Conservation (phyloP, 2,797 vertebrate species). For the Galaxias olidus region DNA sequence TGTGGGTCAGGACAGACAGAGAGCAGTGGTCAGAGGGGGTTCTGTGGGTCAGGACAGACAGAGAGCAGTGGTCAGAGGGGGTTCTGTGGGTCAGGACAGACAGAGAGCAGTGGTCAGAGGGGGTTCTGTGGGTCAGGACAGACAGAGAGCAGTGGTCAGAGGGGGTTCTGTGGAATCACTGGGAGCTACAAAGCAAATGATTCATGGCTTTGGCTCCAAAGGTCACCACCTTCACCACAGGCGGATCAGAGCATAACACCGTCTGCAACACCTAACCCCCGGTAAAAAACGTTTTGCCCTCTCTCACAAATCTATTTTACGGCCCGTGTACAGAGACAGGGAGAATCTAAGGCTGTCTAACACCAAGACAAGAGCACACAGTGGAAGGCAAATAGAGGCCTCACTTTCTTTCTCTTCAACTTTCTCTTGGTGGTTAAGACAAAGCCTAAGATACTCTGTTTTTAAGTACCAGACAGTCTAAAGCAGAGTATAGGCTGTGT, state of each 20-base stretch:
- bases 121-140: background rate
- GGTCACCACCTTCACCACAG: conserved; percentile 18
- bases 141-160: background rate
- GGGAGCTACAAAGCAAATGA: conserved; percentile 26
- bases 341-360: conserved; percentile 23
- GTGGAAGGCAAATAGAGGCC: conserved; percentile 19
- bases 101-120: background rate
- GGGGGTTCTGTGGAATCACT: background rate
- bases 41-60: no score
- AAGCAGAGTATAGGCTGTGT: conserved; percentile 21
- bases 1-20: no score
- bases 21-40: no score
- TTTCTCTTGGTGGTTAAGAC: background rate
- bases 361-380: conserved; percentile 14
- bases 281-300: conserved; percentile 17
- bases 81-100: background rate
- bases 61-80: background rate
- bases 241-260: conserved; percentile 16
- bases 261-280: conserved; percentile 26
- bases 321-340: conserved; percentile 20
- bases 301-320: conserved; percentile 33
- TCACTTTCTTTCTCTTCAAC: conserved; percentile 33
- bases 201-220: conserved; percentile 23
- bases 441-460: conserved; percentile 32
- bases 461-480: conserved; percentile 36